phyloP scores from a whole-genome alignment of 2,888 invertebrate species.

The Prosapia bicincta region DNA sequence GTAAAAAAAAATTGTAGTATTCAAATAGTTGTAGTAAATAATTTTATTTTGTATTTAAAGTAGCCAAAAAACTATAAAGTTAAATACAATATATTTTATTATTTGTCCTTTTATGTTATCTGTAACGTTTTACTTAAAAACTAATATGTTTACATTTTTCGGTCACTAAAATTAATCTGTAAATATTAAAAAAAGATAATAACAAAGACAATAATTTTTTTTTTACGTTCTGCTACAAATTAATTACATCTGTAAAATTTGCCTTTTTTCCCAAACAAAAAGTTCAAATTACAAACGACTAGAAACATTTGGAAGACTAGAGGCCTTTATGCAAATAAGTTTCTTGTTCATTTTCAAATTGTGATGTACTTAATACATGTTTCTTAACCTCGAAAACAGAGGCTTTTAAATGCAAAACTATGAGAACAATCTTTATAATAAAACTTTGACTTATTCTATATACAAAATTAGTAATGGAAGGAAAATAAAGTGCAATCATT shows the following conservation, averaged over 20 bases:
- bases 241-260: neutral
- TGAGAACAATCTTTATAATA: neutral
- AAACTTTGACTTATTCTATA: neutral
- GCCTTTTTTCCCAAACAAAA: neutral
- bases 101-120: neutral
- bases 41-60: no score
- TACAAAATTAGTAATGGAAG: neutral
- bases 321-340: constrained; percentile 20
- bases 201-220: neutral
- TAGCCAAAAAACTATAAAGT: no score
- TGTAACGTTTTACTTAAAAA: neutral
- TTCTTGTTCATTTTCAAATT: constrained; percentile 9
- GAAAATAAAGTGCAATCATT: neutral
- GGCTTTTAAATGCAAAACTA: neutral
- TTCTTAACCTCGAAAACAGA: neutral
- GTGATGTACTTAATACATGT: neutral
- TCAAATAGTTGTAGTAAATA: neutral
- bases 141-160: neutral
- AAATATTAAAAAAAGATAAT: neutral
- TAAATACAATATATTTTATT: neutral
- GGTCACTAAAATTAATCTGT: neutral
- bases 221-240: neutral
- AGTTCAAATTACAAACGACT: constrained; percentile 9
- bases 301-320: constrained; percentile 26
- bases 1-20: neutral